phyloP scores from a whole-genome alignment of 1,140 invertebrate species.

The Tetraneura akinire region DNA sequence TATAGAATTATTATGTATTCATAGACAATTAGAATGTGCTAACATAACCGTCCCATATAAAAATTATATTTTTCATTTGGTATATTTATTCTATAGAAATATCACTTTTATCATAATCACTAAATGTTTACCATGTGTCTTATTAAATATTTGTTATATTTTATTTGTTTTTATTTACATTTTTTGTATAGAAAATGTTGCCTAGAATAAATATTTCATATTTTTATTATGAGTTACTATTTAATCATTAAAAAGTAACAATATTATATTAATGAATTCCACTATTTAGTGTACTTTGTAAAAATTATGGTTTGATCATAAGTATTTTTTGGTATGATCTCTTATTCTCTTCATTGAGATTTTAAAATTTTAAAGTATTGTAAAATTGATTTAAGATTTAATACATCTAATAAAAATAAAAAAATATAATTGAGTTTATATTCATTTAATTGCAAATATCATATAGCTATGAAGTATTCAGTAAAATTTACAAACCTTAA shows the following conservation, averaged over 20 bases:
- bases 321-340: too few species aligned
- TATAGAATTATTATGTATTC: conserved; percentile 17
- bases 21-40: conserved; percentile 21
- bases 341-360: too few species aligned
- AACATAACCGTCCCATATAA: conserved; percentile 23
- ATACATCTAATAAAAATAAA: too few species aligned
- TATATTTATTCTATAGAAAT: background rate
- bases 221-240: background rate
- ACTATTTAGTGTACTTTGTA: too few species aligned
- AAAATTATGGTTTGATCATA: too few species aligned
- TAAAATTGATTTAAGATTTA: too few species aligned
- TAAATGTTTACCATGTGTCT: conserved; percentile 31
- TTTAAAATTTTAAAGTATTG: too few species aligned
- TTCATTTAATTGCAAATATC: too few species aligned
- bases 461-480: too few species aligned
- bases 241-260: background rate
- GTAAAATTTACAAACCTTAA: too few species aligned
- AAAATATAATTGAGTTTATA: too few species aligned
- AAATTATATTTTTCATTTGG: conserved; percentile 25
- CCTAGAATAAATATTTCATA: background rate
- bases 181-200: background rate
- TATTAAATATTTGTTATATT: conserved; percentile 32
- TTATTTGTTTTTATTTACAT: conserved; percentile 1
- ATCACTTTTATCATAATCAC: background rate
- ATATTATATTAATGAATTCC: background rate